These are phyloP conservation scores for Dasyurus viverrinus DNA, from an alignment of 2,113 vertebrate genomes.

Conservation along the genomic window DNA sequence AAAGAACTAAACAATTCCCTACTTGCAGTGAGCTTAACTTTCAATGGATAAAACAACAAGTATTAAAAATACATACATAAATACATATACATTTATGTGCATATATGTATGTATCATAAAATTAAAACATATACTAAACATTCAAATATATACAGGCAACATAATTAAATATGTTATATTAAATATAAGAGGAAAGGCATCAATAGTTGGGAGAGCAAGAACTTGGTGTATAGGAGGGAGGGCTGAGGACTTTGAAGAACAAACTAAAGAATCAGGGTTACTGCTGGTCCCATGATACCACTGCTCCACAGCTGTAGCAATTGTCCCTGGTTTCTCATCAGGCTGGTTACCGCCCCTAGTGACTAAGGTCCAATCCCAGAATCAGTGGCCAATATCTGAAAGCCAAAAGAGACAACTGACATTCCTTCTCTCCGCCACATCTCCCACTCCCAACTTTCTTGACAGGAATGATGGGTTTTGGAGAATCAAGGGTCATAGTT, in stretches of 20 bases:
- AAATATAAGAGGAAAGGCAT: not conserved
- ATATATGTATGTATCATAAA: not conserved
- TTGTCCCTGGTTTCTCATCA: not conserved
- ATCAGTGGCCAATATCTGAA: not conserved
- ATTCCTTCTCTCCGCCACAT: not conserved
- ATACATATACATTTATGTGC: not conserved
- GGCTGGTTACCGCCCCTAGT: not conserved
- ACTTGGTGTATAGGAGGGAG: not conserved
- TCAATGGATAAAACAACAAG: not conserved
- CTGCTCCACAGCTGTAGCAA: not conserved
- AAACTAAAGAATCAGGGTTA: not conserved
- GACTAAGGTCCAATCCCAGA: not conserved
- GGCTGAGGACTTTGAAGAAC: not conserved
- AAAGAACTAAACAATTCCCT: not conserved
- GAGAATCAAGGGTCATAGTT: not conserved
- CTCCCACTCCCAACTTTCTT: not conserved
- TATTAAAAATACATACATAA: not conserved
- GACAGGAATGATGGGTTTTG: not conserved
- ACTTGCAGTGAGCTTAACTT: not conserved
- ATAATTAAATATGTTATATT: not conserved
- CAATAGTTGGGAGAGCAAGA: not conserved
- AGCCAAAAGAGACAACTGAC: not conserved
- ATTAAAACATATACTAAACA: not conserved
- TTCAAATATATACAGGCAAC: not conserved
- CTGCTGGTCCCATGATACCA: not conserved